These are phyloP conservation scores for Odontamblyopus rebecca DNA, from an alignment of 2,797 vertebrate genomes.

Conservation along the genomic window DNA sequence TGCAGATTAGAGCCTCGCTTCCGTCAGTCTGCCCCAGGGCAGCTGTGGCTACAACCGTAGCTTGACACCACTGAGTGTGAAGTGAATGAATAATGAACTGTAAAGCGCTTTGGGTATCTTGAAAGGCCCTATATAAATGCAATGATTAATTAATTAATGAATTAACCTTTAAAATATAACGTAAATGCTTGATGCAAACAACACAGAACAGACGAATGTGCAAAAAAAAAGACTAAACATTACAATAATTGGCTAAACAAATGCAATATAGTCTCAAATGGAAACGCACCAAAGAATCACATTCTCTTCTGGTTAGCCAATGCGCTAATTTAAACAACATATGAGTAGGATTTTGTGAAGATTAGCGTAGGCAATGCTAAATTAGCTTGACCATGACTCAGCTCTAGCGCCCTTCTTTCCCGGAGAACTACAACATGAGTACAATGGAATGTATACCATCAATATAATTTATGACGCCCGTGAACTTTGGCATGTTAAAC, in stretches of 20 bases:
- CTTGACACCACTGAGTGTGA: too few species aligned
- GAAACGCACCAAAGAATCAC: neutral
- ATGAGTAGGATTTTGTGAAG: neutral
- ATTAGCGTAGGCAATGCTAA: neutral
- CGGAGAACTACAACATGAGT: neutral
- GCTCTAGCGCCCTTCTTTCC: neutral
- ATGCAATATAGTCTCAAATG: neutral
- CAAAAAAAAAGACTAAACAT: neutral
- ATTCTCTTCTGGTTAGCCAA: neutral
- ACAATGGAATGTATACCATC: conserved; percentile 3
- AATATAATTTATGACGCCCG: conserved; percentile 18
- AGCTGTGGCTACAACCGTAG: too few species aligned
- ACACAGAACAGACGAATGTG: conserved; percentile 4
- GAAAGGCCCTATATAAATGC: too few species aligned
- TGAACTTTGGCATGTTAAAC: neutral
- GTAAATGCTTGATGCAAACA: neutral
- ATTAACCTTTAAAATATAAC: neutral
- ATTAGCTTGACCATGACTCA: neutral
- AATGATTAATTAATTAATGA: too few species aligned
- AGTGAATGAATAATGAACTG: too few species aligned
- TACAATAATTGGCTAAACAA: neutral
- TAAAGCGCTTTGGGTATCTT: too few species aligned
- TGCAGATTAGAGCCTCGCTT: too few species aligned
- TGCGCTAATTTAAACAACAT: neutral
- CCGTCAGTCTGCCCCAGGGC: too few species aligned